Conservation (phyloP, 1,140 invertebrate species). For the Elymnias hypermnestra region DNA sequence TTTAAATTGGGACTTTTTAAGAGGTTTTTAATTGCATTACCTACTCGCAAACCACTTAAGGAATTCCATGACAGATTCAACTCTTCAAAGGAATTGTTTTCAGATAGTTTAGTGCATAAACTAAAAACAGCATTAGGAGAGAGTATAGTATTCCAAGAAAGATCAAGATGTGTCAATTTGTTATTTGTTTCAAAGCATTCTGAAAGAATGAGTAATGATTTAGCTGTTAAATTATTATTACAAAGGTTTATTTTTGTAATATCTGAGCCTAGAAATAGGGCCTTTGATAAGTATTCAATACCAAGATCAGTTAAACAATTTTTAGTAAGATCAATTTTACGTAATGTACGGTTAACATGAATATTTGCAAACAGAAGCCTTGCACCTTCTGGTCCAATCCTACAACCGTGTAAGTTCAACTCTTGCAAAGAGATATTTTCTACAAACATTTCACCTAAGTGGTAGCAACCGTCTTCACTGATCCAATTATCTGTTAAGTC, state of each 20-base stretch:
- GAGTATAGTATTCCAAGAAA: slow-evolving; percentile 66
- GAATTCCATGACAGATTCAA: slow-evolving; percentile 46
- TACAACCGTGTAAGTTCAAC: slow-evolving; percentile 56
- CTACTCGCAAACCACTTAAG: slow-evolving; percentile 28
- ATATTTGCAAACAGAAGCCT: slow-evolving; percentile 37
- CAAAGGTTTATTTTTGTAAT: slow-evolving; percentile 51
- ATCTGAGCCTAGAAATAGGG: slow-evolving; percentile 37
- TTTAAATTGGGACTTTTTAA: slow-evolving; percentile 25
- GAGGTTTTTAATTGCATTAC: slow-evolving; percentile 26
- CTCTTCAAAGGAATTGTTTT: slow-evolving; percentile 32
- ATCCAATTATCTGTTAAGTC: slow-evolving; percentile 61
- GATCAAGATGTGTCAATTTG: slow-evolving; percentile 52
- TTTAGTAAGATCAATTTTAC: slow-evolving; percentile 45
- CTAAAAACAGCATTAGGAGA: slow-evolving; percentile 29
- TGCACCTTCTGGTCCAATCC: slow-evolving; percentile 50
- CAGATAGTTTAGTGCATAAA: slow-evolving; percentile 27
- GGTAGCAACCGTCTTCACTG: slow-evolving; percentile 41
- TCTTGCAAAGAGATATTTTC: slow-evolving; percentile 46
- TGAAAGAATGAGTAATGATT: slow-evolving; percentile 34
- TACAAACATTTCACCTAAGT: slow-evolving; percentile 51
- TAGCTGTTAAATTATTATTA: slow-evolving; percentile 51
- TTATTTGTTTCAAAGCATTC: slow-evolving; percentile 50
- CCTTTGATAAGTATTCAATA: slow-evolving; percentile 34
- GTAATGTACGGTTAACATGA: slow-evolving; percentile 33
- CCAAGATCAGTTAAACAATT: slow-evolving; percentile 53